These are phyloP conservation scores for Drosophila pruinosa DNA, from an alignment of 1,140 invertebrate genomes.

Conservation along the genomic window DNA sequence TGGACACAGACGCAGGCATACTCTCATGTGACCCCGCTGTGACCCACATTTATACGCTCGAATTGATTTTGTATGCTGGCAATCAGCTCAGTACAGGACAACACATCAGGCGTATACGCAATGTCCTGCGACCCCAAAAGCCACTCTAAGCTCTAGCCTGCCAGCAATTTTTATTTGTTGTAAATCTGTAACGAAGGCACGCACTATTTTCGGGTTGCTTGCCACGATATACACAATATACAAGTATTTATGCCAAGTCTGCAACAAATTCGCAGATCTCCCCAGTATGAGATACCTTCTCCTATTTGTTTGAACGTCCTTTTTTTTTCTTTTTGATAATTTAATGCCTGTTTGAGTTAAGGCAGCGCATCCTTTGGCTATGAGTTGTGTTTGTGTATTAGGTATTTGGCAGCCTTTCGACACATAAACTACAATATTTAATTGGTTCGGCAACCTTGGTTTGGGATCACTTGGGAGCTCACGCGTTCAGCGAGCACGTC, in stretches of 20 bases:
- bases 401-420: constrained; percentile 24
- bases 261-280: constrained; percentile 40
- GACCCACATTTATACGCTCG: constrained; percentile 77
- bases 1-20: not conserved
- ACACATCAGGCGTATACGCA: constrained; percentile 65
- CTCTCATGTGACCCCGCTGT: constrained; percentile 36
- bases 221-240: not conserved
- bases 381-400: constrained; percentile 38
- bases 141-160: constrained; percentile 8
- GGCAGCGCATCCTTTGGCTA: constrained; percentile 55
- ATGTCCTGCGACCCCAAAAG: constrained; percentile 37
- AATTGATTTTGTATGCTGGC: constrained; percentile 79
- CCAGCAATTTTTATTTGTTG: constrained; percentile 57
- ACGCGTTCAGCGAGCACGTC: constrained; percentile 41
- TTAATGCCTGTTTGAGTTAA: constrained; percentile 78
- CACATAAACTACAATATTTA: constrained; percentile 74
- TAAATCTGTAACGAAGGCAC: constrained; percentile 78
- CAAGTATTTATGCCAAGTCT: constrained; percentile 67
- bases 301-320: constrained; percentile 6
- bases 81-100: constrained; percentile 65
- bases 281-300: constrained; percentile 21
- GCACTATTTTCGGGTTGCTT: constrained; percentile 58
- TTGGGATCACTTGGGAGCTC: constrained; percentile 23
- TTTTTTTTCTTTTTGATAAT: constrained; percentile 66
- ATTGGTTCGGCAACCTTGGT: constrained; percentile 63